Percentiles rank a stretch among this genome's conserved stretches.
These are phyloP conservation scores for Sebastes fasciatus DNA, from an alignment of 2,113 vertebrate genomes.

Conservation along the genomic window DNA sequence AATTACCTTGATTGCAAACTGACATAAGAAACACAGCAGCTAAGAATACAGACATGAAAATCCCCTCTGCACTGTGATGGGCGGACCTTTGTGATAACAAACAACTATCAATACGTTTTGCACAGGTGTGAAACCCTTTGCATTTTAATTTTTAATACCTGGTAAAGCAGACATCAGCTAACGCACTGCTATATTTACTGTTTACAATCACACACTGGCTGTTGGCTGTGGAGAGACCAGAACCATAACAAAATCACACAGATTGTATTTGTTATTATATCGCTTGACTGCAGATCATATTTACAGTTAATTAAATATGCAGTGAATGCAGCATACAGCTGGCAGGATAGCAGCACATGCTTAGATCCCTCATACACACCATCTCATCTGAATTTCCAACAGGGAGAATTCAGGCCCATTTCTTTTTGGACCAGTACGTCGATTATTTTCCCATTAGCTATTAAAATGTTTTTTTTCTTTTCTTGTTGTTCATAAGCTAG, in stretches of 20 bases:
- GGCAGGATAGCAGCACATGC: not conserved
- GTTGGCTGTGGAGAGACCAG: slow-evolving; percentile 1
- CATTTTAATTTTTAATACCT: not conserved
- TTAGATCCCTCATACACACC: too few species aligned
- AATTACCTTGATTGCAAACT: slow-evolving; percentile 30
- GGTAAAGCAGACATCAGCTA: not conserved
- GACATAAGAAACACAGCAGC: slow-evolving; percentile 5
- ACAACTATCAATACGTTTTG: not conserved
- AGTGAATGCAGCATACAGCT: slow-evolving; percentile 2
- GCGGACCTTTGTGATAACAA: not conserved
- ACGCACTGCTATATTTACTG: not conserved
- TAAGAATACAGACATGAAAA: slow-evolving; percentile 1
- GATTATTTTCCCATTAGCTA: not conserved
- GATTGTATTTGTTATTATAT: slow-evolving; percentile 20
- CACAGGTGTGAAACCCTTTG: not conserved
- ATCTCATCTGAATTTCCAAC: too few species aligned
- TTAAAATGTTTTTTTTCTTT: not conserved
- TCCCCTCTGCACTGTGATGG: not conserved
- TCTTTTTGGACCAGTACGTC: too few species aligned
- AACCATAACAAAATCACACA: slow-evolving; percentile 1
- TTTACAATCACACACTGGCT: slow-evolving; percentile 10
- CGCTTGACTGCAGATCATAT: slow-evolving; percentile 21
- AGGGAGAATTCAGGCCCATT: too few species aligned
- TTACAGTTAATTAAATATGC: slow-evolving; percentile 13
- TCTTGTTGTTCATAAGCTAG: not conserved